A percentile compares a stretch with the other conserved stretches of the same genome.
Evolutionary conservation across 2,797 vertebrate species (phyloP).

Genomic region (Lutjanus argentimaculatus): DNA sequence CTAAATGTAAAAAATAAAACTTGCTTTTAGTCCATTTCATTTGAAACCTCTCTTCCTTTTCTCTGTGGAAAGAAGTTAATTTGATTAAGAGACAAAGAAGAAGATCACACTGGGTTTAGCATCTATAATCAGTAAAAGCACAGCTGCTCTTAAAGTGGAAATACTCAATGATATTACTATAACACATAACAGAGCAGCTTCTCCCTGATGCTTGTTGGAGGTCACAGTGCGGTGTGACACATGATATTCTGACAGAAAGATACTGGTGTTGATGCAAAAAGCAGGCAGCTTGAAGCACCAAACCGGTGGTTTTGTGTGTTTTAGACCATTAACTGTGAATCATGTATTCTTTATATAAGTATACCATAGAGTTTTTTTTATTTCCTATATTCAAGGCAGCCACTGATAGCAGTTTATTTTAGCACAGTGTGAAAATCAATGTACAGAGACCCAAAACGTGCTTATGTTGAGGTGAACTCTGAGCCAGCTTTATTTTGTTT

Average conservation of each 20-base stretch:
- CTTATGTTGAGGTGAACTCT: background rate
- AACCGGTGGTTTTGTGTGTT: conserved; percentile 31
- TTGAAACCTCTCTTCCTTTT: too few relatives aligned
- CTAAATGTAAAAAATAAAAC: background rate
- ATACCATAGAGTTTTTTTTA: conserved; percentile 2
- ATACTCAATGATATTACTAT: background rate
- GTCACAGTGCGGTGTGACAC: background rate
- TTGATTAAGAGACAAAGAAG: background rate
- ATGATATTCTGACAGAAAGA: conserved; percentile 2
- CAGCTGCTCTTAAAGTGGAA: background rate
- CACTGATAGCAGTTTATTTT: background rate
- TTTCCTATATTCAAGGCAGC: background rate
- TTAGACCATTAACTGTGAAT: conserved; percentile 28
- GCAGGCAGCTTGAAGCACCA: conserved; percentile 2
- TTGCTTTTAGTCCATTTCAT: too few relatives aligned
- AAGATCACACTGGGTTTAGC: background rate
- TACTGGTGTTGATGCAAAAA: conserved; percentile 11
- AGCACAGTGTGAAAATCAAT: background rate
- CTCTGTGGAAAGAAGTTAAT: too few relatives aligned
- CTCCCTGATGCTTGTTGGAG: background rate
- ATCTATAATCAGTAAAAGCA: background rate
- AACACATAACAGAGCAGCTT: background rate
- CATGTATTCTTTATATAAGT: conserved; percentile 20
- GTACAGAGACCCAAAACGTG: background rate
- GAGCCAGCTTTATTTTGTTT: conserved; percentile 1